Percentiles rank a stretch among this genome's conserved stretches.
Conservation (phyloP, 1,140 invertebrate species). For the Drosophila nigromelanica region DNA sequence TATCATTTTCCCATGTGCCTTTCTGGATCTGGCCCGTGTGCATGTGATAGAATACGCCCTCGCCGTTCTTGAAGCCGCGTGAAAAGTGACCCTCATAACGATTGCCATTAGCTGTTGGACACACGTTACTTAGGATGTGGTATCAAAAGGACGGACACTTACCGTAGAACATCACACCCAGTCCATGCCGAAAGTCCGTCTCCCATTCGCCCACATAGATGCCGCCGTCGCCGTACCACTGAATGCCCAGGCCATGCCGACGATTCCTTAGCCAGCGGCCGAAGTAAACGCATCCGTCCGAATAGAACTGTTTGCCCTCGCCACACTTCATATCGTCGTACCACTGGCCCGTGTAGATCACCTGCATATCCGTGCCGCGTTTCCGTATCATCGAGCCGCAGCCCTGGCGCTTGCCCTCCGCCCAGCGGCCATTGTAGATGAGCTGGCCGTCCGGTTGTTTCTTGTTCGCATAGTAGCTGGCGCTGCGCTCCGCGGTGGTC, state of each 20-base stretch:
- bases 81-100: slow-evolving; percentile 86
- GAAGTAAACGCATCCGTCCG: slow-evolving; percentile 73
- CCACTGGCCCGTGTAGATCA: slow-evolving; percentile 85
- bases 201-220: slow-evolving; percentile 85
- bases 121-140: no score
- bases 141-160: not conserved
- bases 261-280: slow-evolving; percentile 85
- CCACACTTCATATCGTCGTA: slow-evolving; percentile 84
- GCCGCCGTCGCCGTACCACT: slow-evolving; percentile 85
- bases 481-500: slow-evolving; percentile 34
- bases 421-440: slow-evolving; percentile 86
- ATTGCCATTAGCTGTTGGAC: slow-evolving; percentile 85
- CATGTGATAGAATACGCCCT: slow-evolving; percentile 86
- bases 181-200: slow-evolving; percentile 80
- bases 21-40: slow-evolving; percentile 86
- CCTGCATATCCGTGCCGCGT: slow-evolving; percentile 45
- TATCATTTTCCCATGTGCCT: slow-evolving; percentile 85
- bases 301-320: slow-evolving; percentile 77
- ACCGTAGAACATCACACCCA: slow-evolving; percentile 83
- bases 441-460: slow-evolving; percentile 59
- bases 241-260: slow-evolving; percentile 86
- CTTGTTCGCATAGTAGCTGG: slow-evolving; percentile 36
- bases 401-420: slow-evolving; percentile 85
- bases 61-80: slow-evolving; percentile 85
- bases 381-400: slow-evolving; percentile 68